Evolutionary conservation across 2,888 invertebrate genomes (phyloP).

Genomic region (Laspeyria flexula): DNA sequence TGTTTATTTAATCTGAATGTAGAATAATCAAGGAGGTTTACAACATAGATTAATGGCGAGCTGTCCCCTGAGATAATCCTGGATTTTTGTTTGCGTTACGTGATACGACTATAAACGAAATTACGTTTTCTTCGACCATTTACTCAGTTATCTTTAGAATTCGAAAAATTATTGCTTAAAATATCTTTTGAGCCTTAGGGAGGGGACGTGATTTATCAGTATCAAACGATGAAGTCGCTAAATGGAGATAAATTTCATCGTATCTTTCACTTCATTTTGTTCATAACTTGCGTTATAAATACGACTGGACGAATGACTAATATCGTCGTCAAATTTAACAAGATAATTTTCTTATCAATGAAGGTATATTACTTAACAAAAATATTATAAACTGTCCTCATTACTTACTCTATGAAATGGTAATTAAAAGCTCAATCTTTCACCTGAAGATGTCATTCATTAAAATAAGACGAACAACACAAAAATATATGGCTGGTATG

Average conservation of each 20-base stretch:
- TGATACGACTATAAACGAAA: conserved; percentile 23
- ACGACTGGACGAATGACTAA: conserved; percentile 37
- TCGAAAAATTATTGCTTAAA: conserved; percentile 45
- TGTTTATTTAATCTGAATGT: conserved; percentile 2
- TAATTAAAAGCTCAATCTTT: conserved; percentile 18
- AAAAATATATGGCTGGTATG: too few species aligned
- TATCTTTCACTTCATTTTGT: conserved; percentile 62
- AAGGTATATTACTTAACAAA: conserved; percentile 46
- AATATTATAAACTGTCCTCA: conserved; percentile 48
- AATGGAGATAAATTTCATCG: conserved; percentile 67
- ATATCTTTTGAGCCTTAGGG: conserved; percentile 40
- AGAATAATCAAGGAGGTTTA: conserved; percentile 9
- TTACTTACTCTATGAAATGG: conserved; percentile 35
- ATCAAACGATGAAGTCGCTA: conserved; percentile 58
- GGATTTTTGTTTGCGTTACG: conserved; percentile 42
- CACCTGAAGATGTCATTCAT: conserved; percentile 1
- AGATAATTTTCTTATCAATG: conserved; percentile 56
- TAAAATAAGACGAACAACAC: too few species aligned
- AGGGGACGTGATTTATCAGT: conserved; percentile 62
- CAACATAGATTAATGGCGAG: conserved; percentile 24
- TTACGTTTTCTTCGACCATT: conserved; percentile 15
- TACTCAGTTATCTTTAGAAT: conserved; percentile 29
- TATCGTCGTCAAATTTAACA: conserved; percentile 55
- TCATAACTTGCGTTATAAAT: conserved; percentile 35
- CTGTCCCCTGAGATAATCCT: conserved; percentile 37